Evolutionary conservation across 2,797 vertebrate species (phyloP).

Genomic region (Dendrocincla tyrannina): DNA sequence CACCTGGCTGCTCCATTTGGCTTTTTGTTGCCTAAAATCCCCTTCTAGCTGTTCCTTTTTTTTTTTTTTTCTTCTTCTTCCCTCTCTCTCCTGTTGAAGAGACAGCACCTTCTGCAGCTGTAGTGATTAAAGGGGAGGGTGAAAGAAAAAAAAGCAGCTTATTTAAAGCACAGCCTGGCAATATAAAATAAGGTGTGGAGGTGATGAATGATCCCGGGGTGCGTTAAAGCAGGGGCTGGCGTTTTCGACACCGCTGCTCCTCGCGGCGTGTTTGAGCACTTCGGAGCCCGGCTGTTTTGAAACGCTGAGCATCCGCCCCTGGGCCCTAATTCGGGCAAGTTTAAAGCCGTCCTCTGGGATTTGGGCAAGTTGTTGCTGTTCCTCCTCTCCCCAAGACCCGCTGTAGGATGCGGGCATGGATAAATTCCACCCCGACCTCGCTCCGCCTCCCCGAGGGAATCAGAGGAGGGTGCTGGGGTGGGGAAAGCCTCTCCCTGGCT

Average conservation of each 20-base stretch:
- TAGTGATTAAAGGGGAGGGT: slow-evolving; percentile 39
- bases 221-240: slow-evolving; percentile 23
- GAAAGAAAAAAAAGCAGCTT: neutral
- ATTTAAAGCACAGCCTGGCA: slow-evolving; percentile 20
- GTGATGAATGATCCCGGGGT: slow-evolving; percentile 24
- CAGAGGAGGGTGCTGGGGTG: neutral
- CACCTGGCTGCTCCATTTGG: neutral
- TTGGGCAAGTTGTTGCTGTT: neutral
- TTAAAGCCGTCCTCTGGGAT: slow-evolving; percentile 27
- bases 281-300: neutral
- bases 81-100: neutral
- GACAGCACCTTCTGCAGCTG: slow-evolving; percentile 30
- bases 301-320: neutral
- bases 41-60: neutral
- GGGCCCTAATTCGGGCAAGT: slow-evolving; percentile 19
- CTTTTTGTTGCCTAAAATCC: neutral
- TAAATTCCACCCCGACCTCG: neutral
- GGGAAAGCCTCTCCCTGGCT: neutral
- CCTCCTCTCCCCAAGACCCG: neutral
- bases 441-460: accelerated
- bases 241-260: slow-evolving; percentile 1
- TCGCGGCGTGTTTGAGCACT: neutral
- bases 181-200: slow-evolving; percentile 52
- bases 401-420: neutral
- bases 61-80: neutral